These are phyloP conservation scores for Cololabis saira DNA, from an alignment of 2,113 vertebrate genomes.

Conservation along the genomic window DNA sequence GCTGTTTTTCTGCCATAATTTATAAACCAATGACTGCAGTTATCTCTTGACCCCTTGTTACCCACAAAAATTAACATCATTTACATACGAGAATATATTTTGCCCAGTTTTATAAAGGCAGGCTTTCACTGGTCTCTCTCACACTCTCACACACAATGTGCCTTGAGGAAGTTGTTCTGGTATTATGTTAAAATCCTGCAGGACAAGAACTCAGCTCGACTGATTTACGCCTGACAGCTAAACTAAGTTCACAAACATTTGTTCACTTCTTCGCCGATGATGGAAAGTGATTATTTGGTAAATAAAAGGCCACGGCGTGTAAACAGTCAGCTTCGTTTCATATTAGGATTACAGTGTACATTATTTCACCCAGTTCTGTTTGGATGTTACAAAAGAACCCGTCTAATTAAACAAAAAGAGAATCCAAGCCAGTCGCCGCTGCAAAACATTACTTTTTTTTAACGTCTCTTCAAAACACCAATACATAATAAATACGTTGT, in stretches of 20 bases:
- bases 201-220: slow-evolving; percentile 22
- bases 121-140: slow-evolving; percentile 32
- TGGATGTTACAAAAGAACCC: not conserved
- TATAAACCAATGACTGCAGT: slow-evolving; percentile 48
- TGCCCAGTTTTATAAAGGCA: slow-evolving; percentile 52
- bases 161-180: slow-evolving; percentile 70
- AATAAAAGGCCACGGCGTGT: not conserved
- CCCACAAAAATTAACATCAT: slow-evolving; percentile 37
- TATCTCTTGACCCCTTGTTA: slow-evolving; percentile 38
- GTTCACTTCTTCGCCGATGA: not conserved
- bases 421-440: too few relatives aligned
- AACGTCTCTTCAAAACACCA: too few relatives aligned
- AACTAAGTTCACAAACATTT: slow-evolving; percentile 20
- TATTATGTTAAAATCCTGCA: slow-evolving; percentile 43
- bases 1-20: slow-evolving; percentile 52
- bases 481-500: too few relatives aligned
- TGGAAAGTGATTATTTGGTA: slow-evolving; percentile 7
- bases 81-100: slow-evolving; percentile 42
- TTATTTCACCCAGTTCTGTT: not conserved
- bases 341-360: not conserved
- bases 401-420: too few relatives aligned
- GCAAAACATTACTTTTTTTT: too few relatives aligned
- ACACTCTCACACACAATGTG: slow-evolving; percentile 68
- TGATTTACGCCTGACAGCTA: slow-evolving; percentile 20
- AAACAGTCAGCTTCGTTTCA: not conserved